Evolutionary conservation across 2,888 invertebrate genomes (phyloP).

Genomic region (Polydrusus tereticollis): DNA sequence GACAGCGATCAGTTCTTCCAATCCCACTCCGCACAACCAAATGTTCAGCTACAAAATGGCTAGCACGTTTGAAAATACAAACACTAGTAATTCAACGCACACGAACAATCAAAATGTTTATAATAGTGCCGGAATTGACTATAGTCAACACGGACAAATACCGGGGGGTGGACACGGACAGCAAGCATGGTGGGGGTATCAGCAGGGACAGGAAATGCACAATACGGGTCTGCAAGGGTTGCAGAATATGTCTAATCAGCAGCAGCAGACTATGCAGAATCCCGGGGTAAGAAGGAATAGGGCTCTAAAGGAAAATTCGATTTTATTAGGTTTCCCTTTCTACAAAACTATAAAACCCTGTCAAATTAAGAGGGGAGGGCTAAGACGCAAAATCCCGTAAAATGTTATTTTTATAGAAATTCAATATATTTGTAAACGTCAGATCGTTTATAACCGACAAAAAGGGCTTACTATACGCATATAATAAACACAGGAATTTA

Average conservation of each 20-base stretch:
- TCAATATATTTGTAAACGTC: too few species aligned
- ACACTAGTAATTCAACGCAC: conserved; percentile 67
- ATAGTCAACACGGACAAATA: conserved; percentile 33
- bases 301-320: not conserved
- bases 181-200: conserved; percentile 39
- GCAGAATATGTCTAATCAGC: conserved; percentile 47
- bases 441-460: too few species aligned
- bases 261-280: conserved; percentile 43
- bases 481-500: too few species aligned
- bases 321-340: not conserved
- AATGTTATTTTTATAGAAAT: too few species aligned
- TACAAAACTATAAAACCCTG: too few species aligned
- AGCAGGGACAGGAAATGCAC: conserved; percentile 43
- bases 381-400: too few species aligned
- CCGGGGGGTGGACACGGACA: conserved; percentile 12
- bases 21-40: conserved; percentile 76
- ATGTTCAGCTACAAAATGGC: conserved; percentile 90
- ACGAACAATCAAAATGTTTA: conserved; percentile 59
- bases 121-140: conserved; percentile 46
- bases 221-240: conserved; percentile 44
- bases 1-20: conserved; percentile 72
- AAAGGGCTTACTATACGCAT: too few species aligned
- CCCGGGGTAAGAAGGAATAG: conserved; percentile 38
- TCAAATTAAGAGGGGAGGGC: too few species aligned
- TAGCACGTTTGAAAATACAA: conserved; percentile 83